Base-by-base conservation (phyloP, 92 coral and sea anemone genomes). In the Umimayanthus chanpuru region DNA sequence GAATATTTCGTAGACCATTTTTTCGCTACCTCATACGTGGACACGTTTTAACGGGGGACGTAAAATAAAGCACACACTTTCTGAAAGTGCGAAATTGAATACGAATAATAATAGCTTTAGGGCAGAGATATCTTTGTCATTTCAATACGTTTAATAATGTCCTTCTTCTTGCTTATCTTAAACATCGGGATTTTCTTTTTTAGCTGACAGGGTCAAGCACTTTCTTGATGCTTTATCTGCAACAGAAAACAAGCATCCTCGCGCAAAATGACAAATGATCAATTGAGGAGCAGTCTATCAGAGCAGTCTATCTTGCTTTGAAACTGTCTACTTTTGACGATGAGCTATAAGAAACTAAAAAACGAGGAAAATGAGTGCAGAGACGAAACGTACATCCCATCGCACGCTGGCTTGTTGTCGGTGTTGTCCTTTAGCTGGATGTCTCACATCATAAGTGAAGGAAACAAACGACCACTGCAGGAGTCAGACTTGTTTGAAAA, bases 371-470 rank as follows among this genome's bases (percentile, higher is more conserved):
- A 44, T 18, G 53, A 76, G 21, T 5, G 9, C 5, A 56, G 30
- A 29, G 72, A 30, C 6, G 73, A 81, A 2, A 61, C 26, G 50
- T 56, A 53, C 55, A 6, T 55, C 11, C 36, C 85, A 1, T 61
- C 73, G 23, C 73, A 81, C 49, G 73, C 88, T 39, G 30, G 91
- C 53, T 73, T 74, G 4, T 2, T 75, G 5, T 58, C 82, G 8
- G 88, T 73, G 15, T 32, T 89, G 68, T 32, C 73, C 61, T 89
- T 89, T 65, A 81, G 88, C 71, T 89, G 91, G 91, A 50, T 89
- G 44, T 89, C 91, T 29, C 49, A 55, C 16, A 82, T 86, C 43
- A 89, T 89, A 47, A 82, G 88, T 25, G 82, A 75, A 36, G 91
- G 91, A 25, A 81, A 82, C 58, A 81, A 55, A 79, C 77, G 91